Evolutionary conservation across 2,888 invertebrate genomes (phyloP).

Genomic region (Cosmorhoe ocellata): DNA sequence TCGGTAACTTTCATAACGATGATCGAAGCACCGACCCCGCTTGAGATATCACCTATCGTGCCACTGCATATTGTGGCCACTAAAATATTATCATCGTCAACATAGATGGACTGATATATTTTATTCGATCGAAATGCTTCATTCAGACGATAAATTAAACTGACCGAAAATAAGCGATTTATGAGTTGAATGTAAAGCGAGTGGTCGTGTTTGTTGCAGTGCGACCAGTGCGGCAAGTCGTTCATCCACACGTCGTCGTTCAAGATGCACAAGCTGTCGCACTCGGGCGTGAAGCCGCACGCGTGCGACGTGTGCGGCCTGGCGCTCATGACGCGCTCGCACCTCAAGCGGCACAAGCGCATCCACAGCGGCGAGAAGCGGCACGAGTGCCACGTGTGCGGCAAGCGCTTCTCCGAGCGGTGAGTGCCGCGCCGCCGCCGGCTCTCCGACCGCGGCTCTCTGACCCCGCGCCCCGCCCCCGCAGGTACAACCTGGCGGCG

Average conservation of each 20-base stretch:
- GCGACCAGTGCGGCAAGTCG: slow-evolving; percentile 84
- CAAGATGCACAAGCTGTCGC: slow-evolving; percentile 86
- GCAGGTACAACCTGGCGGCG: slow-evolving; percentile 69
- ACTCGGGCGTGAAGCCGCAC: slow-evolving; percentile 84
- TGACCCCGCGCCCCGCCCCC: no score
- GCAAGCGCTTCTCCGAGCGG: slow-evolving; percentile 83
- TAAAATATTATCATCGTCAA: no score
- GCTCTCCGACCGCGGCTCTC: not conserved
- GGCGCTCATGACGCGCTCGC: slow-evolving; percentile 84
- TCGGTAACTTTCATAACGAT: slow-evolving; percentile 27
- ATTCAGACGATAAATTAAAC: no score
- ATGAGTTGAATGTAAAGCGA: no score
- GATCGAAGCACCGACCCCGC: no score
- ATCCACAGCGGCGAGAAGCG: slow-evolving; percentile 85
- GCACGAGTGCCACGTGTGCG: slow-evolving; percentile 81
- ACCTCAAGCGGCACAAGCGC: slow-evolving; percentile 85
- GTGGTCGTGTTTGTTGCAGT: slow-evolving; percentile 54
- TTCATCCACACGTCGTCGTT: slow-evolving; percentile 87
- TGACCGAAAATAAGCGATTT: no score
- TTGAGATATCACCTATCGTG: no score
- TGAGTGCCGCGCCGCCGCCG: slow-evolving; percentile 43
- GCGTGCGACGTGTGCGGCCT: slow-evolving; percentile 83
- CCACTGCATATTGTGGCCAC: no score
- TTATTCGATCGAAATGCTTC: no score
- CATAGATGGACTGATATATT: no score